These are phyloP conservation scores for Himalopsyche anomala DNA, from an alignment of 2,888 invertebrate species.

Conservation along the genomic window DNA sequence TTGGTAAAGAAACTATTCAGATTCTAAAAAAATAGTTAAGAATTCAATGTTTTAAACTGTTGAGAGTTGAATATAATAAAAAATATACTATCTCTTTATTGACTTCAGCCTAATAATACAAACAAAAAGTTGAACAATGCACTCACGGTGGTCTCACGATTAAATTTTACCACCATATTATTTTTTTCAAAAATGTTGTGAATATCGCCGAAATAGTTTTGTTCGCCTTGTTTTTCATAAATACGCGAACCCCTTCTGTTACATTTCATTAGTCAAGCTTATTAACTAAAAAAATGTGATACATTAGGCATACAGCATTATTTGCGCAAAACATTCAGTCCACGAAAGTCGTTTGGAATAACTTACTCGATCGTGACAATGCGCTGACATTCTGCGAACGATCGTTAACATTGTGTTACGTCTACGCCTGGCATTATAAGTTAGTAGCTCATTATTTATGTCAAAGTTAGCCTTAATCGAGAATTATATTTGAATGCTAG, in stretches of 20 bases:
- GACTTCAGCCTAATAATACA: no score
- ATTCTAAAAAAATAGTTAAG: no score
- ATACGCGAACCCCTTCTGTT: neutral
- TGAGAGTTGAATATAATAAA: no score
- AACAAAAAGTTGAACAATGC: no score
- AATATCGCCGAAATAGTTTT: neutral
- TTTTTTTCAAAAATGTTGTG: no score
- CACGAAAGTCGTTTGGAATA: conserved; percentile 55
- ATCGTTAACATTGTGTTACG: conserved; percentile 55
- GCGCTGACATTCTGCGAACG: conserved; percentile 59
- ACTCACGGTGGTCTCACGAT: no score
- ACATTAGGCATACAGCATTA: conserved; percentile 47
- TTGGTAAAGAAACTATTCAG: no score
- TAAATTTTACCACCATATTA: no score
- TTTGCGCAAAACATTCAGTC: conserved; percentile 53
- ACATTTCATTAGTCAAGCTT: conserved; percentile 52
- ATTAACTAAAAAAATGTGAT: conserved; percentile 50
- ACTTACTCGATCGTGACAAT: conserved; percentile 59
- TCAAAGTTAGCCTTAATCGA: conserved; percentile 23
- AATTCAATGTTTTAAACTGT: no score
- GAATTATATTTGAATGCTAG: neutral
- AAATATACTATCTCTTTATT: no score
- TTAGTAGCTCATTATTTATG: conserved; percentile 43
- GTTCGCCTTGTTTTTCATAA: neutral
- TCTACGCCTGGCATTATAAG: conserved; percentile 28